Evolutionary conservation across 2,113 vertebrate genomes (phyloP).

Genomic region (Taxidea taxus): DNA sequence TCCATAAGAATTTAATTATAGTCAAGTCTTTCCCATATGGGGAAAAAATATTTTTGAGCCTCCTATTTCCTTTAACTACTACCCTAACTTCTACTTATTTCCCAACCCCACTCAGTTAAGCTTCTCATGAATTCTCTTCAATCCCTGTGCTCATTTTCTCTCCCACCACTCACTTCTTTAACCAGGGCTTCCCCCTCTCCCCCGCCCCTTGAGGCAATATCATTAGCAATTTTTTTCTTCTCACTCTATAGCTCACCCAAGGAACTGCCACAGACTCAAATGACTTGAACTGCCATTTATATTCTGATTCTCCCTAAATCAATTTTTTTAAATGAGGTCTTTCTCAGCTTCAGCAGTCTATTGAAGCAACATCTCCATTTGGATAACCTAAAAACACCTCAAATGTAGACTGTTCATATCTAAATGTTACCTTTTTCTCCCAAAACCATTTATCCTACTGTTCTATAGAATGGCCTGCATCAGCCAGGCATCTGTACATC

Average conservation of each 20-base stretch:
- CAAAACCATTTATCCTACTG: neutral
- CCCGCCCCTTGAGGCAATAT: neutral
- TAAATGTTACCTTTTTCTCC: neutral
- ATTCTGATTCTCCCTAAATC: neutral
- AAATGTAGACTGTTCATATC: neutral
- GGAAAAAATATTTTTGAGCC: neutral
- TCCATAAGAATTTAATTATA: neutral
- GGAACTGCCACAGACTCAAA: neutral
- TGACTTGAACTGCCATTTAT: neutral
- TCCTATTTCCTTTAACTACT: neutral
- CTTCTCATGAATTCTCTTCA: neutral
- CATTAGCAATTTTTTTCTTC: neutral
- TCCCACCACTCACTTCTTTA: neutral
- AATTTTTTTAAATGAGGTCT: neutral
- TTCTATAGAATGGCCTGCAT: neutral
- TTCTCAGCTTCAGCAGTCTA: neutral
- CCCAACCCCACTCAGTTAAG: neutral
- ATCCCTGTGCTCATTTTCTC: neutral
- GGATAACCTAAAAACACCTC: neutral
- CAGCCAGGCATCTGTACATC: neutral
- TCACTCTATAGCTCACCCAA: neutral
- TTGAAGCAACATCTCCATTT: neutral
- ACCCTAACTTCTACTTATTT: neutral
- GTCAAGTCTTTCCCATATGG: neutral
- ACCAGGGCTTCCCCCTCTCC: too few species aligned